Conservation (phyloP, 2,888 invertebrate genomes). For the Eupithecia vulgata region DNA sequence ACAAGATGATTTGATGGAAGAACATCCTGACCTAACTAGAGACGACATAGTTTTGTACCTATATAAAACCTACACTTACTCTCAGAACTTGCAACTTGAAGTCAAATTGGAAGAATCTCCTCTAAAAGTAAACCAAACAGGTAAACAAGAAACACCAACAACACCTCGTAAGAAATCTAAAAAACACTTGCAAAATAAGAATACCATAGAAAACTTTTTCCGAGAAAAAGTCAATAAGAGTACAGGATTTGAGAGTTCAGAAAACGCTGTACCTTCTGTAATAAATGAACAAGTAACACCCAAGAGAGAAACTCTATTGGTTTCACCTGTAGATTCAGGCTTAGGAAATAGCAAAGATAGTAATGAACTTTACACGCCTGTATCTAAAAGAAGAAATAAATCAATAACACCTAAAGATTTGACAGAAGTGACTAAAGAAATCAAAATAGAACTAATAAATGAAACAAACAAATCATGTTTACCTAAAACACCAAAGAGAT, state of each 20-base stretch:
- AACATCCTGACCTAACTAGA: slow-evolving; percentile 79
- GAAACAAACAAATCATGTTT: slow-evolving; percentile 3
- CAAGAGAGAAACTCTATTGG: slow-evolving; percentile 38
- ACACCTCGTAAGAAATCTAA: slow-evolving; percentile 20
- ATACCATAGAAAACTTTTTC: slow-evolving; percentile 37
- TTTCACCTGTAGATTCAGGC: slow-evolving; percentile 41
- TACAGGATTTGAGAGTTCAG: slow-evolving; percentile 35
- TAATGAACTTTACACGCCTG: slow-evolving; percentile 13
- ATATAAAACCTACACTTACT: slow-evolving; percentile 77
- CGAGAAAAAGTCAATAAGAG: slow-evolving; percentile 28
- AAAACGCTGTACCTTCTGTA: slow-evolving; percentile 10
- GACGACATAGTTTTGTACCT: slow-evolving; percentile 78
- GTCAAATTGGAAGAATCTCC: slow-evolving; percentile 36
- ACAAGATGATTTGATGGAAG: slow-evolving; percentile 77
- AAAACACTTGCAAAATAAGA: slow-evolving; percentile 39
- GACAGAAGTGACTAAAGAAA: slow-evolving; percentile 23
- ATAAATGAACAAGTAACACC: slow-evolving; percentile 16
- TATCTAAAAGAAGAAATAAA: slow-evolving; percentile 16
- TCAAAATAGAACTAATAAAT: slow-evolving; percentile 24
- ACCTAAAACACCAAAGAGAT: slow-evolving; percentile 23
- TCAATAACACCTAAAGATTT: slow-evolving; percentile 12
- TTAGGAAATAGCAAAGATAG: slow-evolving; percentile 32
- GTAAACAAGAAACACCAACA: slow-evolving; percentile 26
- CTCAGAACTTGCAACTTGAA: slow-evolving; percentile 55
- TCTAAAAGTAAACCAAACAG: slow-evolving; percentile 13